Evolutionary conservation across 2,888 invertebrate genomes (phyloP), one percentile per base, ranked within the genome.

Genomic region (Punctoribates punctum): DNA sequence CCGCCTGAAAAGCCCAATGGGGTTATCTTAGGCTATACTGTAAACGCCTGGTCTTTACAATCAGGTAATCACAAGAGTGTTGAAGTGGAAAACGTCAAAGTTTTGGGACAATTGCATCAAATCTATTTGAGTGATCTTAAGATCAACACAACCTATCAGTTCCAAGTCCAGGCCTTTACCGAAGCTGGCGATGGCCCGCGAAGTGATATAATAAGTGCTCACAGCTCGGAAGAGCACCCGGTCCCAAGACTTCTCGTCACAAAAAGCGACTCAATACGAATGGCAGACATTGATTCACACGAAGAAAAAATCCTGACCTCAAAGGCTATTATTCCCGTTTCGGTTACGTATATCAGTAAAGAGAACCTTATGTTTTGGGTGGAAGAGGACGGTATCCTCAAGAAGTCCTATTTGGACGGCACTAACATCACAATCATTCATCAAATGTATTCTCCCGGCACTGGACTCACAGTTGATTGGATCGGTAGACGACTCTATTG

Each of bases 391-490:
- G 88, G 89, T 78, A 90, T 91, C 83, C 84, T 91, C 77, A 88
- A 90, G 80, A 87, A 88, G 29, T 88, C 88, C 0, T 85, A 87
- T 79, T 85, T 88, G 34, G 86, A 86, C 75, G 88, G 87, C 17
- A 85, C 78, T 29, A 82, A 82, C 42, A 81, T 81, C 74, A 82
- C 81, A 1, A 81, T 83, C 80, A 83, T 83, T 78, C 79, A 75
- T 73, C 73, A 73, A 20, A 42, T 77, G 87, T 0, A 85, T 87
- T 15, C 83, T n/a, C 87, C 87, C 42, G 88, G 88, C 0, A 83
- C 88, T 13, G 89, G 91, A 77, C 84, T 96, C 34, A 89, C 91
- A 1, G 87, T 93, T 0, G 95, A 96, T 84, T 96, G 96, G 96
- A 88, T 96, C 62, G 89, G 91, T 73, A 87, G 94, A 73, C 89